Conservation (phyloP, 2,113 vertebrate genomes). For the Dipodomys spectabilis region DNA sequence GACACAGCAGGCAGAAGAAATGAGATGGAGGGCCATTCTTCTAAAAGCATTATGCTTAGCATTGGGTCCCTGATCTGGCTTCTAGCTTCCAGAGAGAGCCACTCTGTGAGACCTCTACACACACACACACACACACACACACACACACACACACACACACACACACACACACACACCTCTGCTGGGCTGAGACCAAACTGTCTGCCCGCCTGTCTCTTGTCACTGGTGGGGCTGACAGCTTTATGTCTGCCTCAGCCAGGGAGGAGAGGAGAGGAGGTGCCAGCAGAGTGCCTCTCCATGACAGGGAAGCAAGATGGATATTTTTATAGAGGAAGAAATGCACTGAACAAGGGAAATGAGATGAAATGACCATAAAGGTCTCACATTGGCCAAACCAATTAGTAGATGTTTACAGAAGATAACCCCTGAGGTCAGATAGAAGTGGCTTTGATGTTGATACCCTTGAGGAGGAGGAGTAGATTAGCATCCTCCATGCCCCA, state of each 20-base stretch:
- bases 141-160: constrained; percentile 18
- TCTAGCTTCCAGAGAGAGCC: neutral
- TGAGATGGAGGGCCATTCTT: neutral
- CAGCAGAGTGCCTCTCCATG: constrained; percentile 86
- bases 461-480: constrained; percentile 61
- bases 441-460: constrained; percentile 75
- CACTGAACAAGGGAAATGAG: constrained; percentile 87
- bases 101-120: constrained; percentile 55
- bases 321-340: constrained; percentile 88
- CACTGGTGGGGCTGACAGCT: constrained; percentile 85
- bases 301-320: constrained; percentile 86
- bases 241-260: constrained; percentile 83
- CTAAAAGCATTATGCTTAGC: neutral
- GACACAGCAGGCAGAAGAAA: neutral
- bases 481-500: constrained; percentile 14
- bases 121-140: constrained; percentile 74
- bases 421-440: constrained; percentile 90
- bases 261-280: constrained; percentile 84
- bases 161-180: constrained; percentile 67
- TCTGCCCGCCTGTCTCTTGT: constrained; percentile 85
- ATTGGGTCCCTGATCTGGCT: neutral
- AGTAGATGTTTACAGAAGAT: constrained; percentile 94
- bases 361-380: constrained; percentile 90
- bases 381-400: constrained; percentile 93
- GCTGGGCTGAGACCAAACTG: constrained; percentile 73